Conservation (phyloP, 2,797 vertebrate genomes). For the Protonibea diacanthus region DNA sequence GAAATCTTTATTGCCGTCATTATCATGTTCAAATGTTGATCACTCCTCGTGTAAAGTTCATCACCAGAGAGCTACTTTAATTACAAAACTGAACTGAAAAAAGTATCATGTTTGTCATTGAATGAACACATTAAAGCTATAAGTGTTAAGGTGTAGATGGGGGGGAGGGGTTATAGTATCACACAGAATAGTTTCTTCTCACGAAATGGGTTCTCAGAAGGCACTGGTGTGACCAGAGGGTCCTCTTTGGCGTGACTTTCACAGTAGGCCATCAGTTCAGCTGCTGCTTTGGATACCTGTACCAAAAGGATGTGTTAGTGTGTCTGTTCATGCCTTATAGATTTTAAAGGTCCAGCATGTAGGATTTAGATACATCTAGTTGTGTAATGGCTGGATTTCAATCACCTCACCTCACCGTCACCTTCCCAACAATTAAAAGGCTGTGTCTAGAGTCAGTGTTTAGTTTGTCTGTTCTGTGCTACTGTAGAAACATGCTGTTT, state of each 20-base stretch:
- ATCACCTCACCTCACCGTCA: no score
- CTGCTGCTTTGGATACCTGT: constrained; percentile 93
- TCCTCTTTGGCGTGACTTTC: constrained; percentile 91
- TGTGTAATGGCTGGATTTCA: no score
- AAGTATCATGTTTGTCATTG: not conserved
- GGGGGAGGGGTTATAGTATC: constrained; percentile 62
- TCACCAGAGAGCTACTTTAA: constrained; percentile 8
- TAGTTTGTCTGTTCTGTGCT: no score
- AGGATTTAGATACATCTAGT: no score
- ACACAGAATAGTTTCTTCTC: constrained; percentile 88
- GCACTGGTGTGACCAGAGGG: constrained; percentile 84
- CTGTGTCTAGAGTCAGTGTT: no score
- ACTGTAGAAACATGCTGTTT: no score
- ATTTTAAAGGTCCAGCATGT: not conserved
- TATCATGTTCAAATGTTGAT: constrained; percentile 22
- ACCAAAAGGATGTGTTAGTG: constrained; percentile 23
- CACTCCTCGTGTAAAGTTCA: constrained; percentile 1
- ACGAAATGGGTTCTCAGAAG: constrained; percentile 86
- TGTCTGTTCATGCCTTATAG: not conserved
- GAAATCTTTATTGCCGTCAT: constrained; percentile 69
- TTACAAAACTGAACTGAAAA: constrained; percentile 33
- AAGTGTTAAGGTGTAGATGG: not conserved
- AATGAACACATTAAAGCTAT: not conserved
- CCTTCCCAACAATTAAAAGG: no score
- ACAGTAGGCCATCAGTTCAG: constrained; percentile 91